These are phyloP conservation scores for Neoaliturus tenellus DNA, from an alignment of 2,888 invertebrate species.

Conservation along the genomic window DNA sequence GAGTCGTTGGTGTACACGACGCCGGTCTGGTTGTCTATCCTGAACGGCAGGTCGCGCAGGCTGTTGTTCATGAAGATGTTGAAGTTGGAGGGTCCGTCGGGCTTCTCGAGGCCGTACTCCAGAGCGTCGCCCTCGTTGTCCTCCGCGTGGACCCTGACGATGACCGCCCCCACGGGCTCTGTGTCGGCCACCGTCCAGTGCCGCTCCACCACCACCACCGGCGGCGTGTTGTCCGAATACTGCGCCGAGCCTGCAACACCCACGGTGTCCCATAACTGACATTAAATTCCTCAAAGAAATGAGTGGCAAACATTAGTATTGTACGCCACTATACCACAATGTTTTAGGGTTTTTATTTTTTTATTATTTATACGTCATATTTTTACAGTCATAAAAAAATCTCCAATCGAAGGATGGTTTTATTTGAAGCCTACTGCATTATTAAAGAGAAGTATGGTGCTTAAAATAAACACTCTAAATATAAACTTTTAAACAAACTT, in stretches of 20 bases:
- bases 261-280: no score
- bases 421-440: no score
- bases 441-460: no score
- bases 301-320: no score
- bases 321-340: no score
- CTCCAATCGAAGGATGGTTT: no score
- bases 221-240: slow-evolving; percentile 78
- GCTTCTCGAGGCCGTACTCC: slow-evolving; percentile 82
- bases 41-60: slow-evolving; percentile 80
- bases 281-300: no score
- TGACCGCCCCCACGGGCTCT: slow-evolving; percentile 83
- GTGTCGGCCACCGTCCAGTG: slow-evolving; percentile 83
- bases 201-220: slow-evolving; percentile 79
- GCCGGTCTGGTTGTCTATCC: slow-evolving; percentile 85
- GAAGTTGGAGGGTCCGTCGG: slow-evolving; percentile 67
- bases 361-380: no score
- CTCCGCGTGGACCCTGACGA: slow-evolving; percentile 78
- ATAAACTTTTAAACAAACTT: no score
- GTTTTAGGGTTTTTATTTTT: no score
- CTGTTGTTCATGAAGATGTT: slow-evolving; percentile 69
- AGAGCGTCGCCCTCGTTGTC: slow-evolving; percentile 80
- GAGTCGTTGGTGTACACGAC: slow-evolving; percentile 88
- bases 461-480: no score
- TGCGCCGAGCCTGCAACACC: slow-evolving; percentile 73
- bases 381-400: no score